These are phyloP conservation scores for Helicoverpa assulta DNA, from an alignment of 2,888 invertebrate species.

Conservation along the genomic window DNA sequence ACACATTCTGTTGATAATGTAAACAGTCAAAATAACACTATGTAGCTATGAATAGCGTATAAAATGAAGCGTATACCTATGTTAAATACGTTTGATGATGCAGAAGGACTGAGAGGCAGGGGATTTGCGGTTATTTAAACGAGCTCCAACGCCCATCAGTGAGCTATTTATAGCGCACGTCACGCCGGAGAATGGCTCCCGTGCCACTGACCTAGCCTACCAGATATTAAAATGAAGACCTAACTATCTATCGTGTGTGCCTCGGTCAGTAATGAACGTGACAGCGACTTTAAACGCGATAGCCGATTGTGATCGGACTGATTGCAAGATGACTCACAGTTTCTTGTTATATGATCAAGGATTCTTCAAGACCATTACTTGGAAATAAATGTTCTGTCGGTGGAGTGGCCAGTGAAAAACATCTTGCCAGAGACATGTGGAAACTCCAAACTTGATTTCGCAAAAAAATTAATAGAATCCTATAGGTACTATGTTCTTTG, in stretches of 20 bases:
- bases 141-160: slow-evolving; percentile 64
- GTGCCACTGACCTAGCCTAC: slow-evolving; percentile 82
- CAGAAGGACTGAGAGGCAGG: slow-evolving; percentile 60
- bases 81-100: slow-evolving; percentile 42
- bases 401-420: not conserved
- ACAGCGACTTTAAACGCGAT: slow-evolving; percentile 28
- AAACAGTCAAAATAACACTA: slow-evolving; percentile 18
- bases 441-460: not conserved
- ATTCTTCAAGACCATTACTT: slow-evolving; percentile 12
- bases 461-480: not conserved
- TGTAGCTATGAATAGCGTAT: slow-evolving; percentile 36
- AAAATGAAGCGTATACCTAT: slow-evolving; percentile 34
- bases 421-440: not conserved
- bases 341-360: slow-evolving; percentile 30
- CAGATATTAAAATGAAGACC: slow-evolving; percentile 65
- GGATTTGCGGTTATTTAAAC: slow-evolving; percentile 74
- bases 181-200: slow-evolving; percentile 64
- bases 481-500: not conserved
- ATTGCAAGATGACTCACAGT: slow-evolving; percentile 40
- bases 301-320: slow-evolving; percentile 27
- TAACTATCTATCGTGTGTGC: slow-evolving; percentile 41
- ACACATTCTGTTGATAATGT: too few species aligned
- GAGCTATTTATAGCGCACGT: slow-evolving; percentile 74
- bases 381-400: slow-evolving; percentile 12
- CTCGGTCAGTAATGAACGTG: slow-evolving; percentile 31